A percentile compares a stretch with the other conserved stretches of the same genome.
Evolutionary conservation across 2,888 invertebrate species (phyloP).

Genomic region (Drosophila cyrtoloma): DNA sequence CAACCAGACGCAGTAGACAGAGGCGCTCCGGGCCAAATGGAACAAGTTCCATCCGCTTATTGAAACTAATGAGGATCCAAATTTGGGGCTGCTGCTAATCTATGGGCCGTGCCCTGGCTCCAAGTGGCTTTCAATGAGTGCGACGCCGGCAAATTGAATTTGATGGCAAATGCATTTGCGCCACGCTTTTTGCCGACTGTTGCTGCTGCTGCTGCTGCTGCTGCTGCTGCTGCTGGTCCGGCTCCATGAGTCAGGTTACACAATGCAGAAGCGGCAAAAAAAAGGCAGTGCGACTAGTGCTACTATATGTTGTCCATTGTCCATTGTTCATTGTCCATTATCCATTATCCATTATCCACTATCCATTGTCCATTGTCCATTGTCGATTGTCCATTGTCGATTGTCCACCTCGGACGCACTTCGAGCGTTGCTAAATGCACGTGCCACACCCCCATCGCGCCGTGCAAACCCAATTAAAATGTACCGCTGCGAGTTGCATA

Average conservation of each 20-base stretch:
- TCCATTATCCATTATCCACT: neutral
- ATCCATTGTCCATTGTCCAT: neutral
- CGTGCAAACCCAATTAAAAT: neutral
- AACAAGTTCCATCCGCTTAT: conserved; percentile 24
- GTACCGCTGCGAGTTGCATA: neutral
- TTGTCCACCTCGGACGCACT: neutral
- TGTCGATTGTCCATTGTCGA: neutral
- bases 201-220: neutral
- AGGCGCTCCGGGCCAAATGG: neutral
- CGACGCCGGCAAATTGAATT: conserved; percentile 24
- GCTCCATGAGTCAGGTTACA: conserved; percentile 12
- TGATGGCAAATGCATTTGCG: conserved; percentile 18
- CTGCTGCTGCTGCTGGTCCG: neutral
- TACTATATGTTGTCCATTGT: conserved; percentile 8
- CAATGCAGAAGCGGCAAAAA: conserved; percentile 49
- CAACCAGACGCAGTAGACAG: neutral
- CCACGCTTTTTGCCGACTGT: neutral
- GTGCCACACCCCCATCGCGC: neutral
- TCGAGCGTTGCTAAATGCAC: conserved; percentile 4
- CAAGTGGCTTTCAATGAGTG: conserved; percentile 7
- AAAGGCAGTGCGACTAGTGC: conserved; percentile 20
- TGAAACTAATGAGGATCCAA: conserved; percentile 40
- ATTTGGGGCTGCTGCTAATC: conserved; percentile 14
- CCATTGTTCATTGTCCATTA: neutral
- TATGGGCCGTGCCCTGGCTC: neutral